phyloP scores from a whole-genome alignment of 2,888 invertebrate species.

The Nemoura dubitans region DNA sequence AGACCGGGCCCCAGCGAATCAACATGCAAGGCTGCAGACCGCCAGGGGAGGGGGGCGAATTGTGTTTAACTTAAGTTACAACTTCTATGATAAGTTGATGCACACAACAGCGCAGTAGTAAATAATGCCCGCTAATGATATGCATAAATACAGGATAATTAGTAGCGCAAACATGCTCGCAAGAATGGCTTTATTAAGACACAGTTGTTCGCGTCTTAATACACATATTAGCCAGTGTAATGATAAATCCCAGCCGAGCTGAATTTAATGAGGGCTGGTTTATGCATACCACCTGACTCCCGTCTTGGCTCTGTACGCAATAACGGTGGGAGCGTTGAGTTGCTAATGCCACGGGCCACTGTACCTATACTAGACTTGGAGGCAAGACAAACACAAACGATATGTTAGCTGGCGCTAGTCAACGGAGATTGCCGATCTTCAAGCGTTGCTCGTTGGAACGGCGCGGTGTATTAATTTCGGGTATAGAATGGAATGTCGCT shows the following conservation, averaged over 20 bases:
- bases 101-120: not conserved
- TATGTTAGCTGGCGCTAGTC: not conserved
- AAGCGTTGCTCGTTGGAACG: not conserved
- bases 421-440: not conserved
- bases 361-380: too few relatives aligned
- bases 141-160: slow-evolving; percentile 4
- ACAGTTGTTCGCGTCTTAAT: slow-evolving; percentile 7
- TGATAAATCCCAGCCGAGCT: slow-evolving; percentile 12
- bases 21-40: too few relatives aligned
- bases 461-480: not conserved
- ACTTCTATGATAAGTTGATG: not conserved
- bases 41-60: not conserved
- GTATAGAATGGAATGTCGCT: not conserved
- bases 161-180: not conserved
- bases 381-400: not conserved
- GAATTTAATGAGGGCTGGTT: not conserved
- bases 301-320: not conserved
- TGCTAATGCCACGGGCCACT: not conserved
- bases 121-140: not conserved
- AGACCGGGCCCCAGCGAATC: not conserved
- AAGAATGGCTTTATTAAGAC: slow-evolving; percentile 12
- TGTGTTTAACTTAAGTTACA: not conserved
- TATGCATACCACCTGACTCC: slow-evolving; percentile 12
- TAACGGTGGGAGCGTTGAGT: not conserved
- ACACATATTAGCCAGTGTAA: slow-evolving; percentile 12